Base-by-base conservation (phyloP, 2,888 invertebrate species). In the Drosophila ezoana region DNA sequence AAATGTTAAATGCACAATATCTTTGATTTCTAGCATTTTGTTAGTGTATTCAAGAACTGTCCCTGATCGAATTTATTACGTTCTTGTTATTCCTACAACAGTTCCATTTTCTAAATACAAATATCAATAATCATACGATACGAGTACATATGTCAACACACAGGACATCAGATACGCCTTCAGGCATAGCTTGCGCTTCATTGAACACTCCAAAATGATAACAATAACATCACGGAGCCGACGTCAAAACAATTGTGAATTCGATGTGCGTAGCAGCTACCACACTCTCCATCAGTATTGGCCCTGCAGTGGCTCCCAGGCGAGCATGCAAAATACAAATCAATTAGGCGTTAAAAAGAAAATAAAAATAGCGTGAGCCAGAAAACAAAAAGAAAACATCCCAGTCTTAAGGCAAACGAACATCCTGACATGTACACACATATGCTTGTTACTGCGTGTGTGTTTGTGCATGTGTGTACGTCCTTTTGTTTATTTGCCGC, bases 281-380 rank as follows among this genome's bases (percentile, higher is more conserved):
- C 14, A 11, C n/a, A 6, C 20, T 49, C 32, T 33, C 18, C 11
- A 11, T 11, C 28, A 28, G 28, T 8, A 28, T 28, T 28, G 28
- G 28, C 28, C 28, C 62, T 78, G 74, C 45, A 43, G 56, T 35
- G 35, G 33, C 47, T 78, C 62, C 74, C 57, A 67, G 45, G 62
- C 58, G 53, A 49, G 47, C 87, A 79, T 79, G 75, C 65, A 75
- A 79, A 75, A 79, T 83, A 81, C 89, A 83, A 83, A 83, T 83
- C 82, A 88, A 83, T 83, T 83, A 83, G 70, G 87, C 79, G 83
- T 73, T 79, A 73, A 82, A 85, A 87, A 81, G 79, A 67, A 79
- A 67, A 60, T 41, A 61, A 58, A 59, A 54, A 63, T 71, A 54
- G 18, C 37, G 37, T 11, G 33, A 35, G 58, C 11, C 28, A 33